A percentile compares a stretch with the other conserved stretches of the same genome.
These are phyloP conservation scores for Deilephila elpenor DNA, from an alignment of 2,888 invertebrate genomes.

Conservation along the genomic window DNA sequence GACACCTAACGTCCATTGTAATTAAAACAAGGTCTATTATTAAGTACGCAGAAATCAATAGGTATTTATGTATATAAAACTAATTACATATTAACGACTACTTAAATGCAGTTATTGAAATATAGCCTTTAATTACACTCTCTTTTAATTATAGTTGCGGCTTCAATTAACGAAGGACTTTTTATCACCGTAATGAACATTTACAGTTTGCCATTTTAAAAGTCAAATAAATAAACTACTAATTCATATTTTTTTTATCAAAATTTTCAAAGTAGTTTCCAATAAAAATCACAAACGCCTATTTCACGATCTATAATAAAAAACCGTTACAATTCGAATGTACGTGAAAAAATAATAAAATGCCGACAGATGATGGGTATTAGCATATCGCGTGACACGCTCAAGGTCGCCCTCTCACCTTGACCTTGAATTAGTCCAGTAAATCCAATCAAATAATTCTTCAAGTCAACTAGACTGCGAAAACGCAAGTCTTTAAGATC, in stretches of 20 bases:
- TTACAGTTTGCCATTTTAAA: too few relatives aligned
- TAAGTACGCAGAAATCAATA: neutral
- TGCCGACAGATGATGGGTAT: constrained; percentile 31
- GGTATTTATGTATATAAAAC: too few relatives aligned
- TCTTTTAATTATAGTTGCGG: too few relatives aligned
- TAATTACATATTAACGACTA: neutral
- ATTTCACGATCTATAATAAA: neutral
- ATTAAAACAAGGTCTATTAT: neutral
- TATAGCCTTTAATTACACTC: too few relatives aligned
- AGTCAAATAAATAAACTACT: too few relatives aligned
- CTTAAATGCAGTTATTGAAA: neutral
- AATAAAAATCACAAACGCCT: neutral
- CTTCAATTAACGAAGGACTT: too few relatives aligned
- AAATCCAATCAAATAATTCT: constrained; percentile 16
- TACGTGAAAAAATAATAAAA: constrained; percentile 2
- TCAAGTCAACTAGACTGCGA: neutral
- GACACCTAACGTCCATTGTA: neutral
- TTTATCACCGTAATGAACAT: too few relatives aligned
- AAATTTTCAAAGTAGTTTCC: too few relatives aligned
- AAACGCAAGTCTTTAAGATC: neutral
- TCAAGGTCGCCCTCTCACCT: constrained; percentile 41
- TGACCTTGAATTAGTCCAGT: constrained; percentile 18
- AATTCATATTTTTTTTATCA: too few relatives aligned
- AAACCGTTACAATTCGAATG: constrained; percentile 9
- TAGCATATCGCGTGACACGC: constrained; percentile 47